Conservation (phyloP, 2,888 invertebrate species). For the Dichetophora obliterata region DNA sequence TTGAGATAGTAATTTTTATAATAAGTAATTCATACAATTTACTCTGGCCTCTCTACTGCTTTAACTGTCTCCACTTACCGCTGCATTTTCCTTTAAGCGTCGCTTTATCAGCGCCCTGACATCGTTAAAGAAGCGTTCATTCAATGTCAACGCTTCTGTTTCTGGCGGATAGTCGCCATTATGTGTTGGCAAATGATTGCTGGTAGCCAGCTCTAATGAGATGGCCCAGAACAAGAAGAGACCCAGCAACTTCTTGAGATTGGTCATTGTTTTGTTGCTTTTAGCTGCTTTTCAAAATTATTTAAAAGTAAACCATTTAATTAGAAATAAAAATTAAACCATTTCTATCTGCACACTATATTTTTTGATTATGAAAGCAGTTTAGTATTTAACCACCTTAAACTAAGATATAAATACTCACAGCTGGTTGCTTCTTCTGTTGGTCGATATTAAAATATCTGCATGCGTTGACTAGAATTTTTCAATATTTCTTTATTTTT, state of each 20-base stretch:
- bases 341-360: too few relatives aligned
- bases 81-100: slow-evolving; percentile 62
- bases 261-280: not conserved
- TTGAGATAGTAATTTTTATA: slow-evolving; percentile 21
- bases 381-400: not conserved
- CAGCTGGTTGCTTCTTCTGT: slow-evolving; percentile 35
- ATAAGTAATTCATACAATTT: too few relatives aligned
- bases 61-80: slow-evolving; percentile 55
- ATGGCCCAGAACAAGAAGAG: slow-evolving; percentile 43
- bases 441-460: slow-evolving; percentile 1
- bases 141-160: slow-evolving; percentile 55
- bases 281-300: too few relatives aligned
- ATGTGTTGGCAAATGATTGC: slow-evolving; percentile 57
- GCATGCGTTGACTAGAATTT: not conserved
- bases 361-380: not conserved
- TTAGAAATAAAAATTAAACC: too few relatives aligned
- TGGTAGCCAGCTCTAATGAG: slow-evolving; percentile 43
- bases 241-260: slow-evolving; percentile 35
- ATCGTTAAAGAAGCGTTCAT: slow-evolving; percentile 72
- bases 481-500: not conserved
- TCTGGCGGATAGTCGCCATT: slow-evolving; percentile 43
- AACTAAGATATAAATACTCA: slow-evolving; percentile 24
- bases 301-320: too few relatives aligned
- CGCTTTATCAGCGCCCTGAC: slow-evolving; percentile 71
- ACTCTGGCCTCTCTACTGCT: too few relatives aligned